These are phyloP conservation scores for Ichneumoninae sp. DNA, from an alignment of 2,888 invertebrate genomes.

Conservation along the genomic window DNA sequence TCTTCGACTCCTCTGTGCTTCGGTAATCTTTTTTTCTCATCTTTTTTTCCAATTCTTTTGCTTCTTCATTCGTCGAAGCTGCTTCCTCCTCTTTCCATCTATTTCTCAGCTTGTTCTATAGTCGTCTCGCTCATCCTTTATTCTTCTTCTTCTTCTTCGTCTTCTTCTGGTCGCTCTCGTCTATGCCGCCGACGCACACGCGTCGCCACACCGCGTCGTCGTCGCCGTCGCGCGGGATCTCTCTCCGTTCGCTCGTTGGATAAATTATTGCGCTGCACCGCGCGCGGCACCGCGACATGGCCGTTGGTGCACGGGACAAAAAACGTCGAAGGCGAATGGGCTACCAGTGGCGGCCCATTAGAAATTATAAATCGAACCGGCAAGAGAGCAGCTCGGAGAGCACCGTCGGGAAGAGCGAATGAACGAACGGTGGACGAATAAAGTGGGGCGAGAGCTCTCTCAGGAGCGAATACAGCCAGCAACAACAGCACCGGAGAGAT, in stretches of 20 bases:
- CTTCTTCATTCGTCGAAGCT: slow-evolving; percentile 34
- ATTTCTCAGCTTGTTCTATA: slow-evolving; percentile 4
- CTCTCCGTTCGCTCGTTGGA: slow-evolving; percentile 45
- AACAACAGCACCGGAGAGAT: slow-evolving; percentile 18
- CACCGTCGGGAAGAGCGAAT: slow-evolving; percentile 52
- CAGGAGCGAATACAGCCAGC: slow-evolving; percentile 10
- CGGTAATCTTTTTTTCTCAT: slow-evolving; percentile 33
- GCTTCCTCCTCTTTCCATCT: slow-evolving; percentile 53
- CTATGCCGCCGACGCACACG: slow-evolving; percentile 70
- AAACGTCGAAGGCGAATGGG: slow-evolving; percentile 28
- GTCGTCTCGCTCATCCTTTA: slow-evolving; percentile 37
- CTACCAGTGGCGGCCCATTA: slow-evolving; percentile 65
- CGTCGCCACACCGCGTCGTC: slow-evolving; percentile 66
- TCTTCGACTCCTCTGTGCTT: slow-evolving; percentile 48
- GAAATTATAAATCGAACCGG: slow-evolving; percentile 71
- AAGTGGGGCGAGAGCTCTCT: slow-evolving; percentile 50
- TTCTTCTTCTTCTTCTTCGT: slow-evolving; percentile 48
- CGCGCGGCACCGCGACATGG: slow-evolving; percentile 66
- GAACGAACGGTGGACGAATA: slow-evolving; percentile 48
- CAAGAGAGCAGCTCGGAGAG: slow-evolving; percentile 7
- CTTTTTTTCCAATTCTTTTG: slow-evolving; percentile 24
- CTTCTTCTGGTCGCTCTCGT: slow-evolving; percentile 47
- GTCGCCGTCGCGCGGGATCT: slow-evolving; percentile 63
- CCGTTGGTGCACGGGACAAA: slow-evolving; percentile 66
- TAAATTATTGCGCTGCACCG: slow-evolving; percentile 65